These are phyloP conservation scores for Phyllotis vaccarum DNA, from an alignment of 2,797 vertebrate species.

Conservation along the genomic window DNA sequence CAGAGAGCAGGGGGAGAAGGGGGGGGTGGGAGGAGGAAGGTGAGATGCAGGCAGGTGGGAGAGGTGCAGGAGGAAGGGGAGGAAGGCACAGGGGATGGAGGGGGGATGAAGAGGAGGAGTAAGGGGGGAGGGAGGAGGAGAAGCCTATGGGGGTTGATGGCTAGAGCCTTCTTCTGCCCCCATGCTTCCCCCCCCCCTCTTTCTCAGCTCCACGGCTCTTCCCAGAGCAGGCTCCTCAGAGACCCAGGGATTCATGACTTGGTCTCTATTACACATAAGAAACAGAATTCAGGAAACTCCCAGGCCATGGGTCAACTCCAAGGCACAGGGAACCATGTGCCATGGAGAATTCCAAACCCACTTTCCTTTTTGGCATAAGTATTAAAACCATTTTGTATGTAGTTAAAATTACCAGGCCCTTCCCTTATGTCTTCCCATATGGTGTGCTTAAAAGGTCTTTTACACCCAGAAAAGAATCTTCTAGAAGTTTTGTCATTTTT, in stretches of 20 bases:
- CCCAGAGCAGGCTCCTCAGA: no score
- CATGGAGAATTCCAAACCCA: conserved; percentile 46
- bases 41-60: no score
- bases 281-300: neutral
- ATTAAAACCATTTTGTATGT: conserved; percentile 46
- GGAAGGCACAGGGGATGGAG: no score
- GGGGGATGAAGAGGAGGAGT: neutral
- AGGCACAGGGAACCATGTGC: neutral
- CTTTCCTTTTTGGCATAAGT: conserved; percentile 38
- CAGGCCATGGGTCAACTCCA: neutral
- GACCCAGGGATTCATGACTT: neutral
- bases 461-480: conserved; percentile 31
- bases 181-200: neutral
- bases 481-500: conserved; percentile 70
- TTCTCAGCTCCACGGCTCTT: neutral
- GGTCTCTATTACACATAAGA: neutral
- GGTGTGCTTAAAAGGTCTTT: conserved; percentile 72
- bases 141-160: neutral
- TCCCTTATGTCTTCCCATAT: conserved; percentile 67
- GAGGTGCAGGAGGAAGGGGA: no score
- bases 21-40: no score
- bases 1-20: neutral
- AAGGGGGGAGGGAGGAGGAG: neutral
- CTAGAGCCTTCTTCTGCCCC: neutral
- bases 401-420: conserved; percentile 74